Evolutionary conservation across 2,797 vertebrate genomes (phyloP), one percentile per base, ranked within the genome.

Genomic region (Sparidentex hasta): DNA sequence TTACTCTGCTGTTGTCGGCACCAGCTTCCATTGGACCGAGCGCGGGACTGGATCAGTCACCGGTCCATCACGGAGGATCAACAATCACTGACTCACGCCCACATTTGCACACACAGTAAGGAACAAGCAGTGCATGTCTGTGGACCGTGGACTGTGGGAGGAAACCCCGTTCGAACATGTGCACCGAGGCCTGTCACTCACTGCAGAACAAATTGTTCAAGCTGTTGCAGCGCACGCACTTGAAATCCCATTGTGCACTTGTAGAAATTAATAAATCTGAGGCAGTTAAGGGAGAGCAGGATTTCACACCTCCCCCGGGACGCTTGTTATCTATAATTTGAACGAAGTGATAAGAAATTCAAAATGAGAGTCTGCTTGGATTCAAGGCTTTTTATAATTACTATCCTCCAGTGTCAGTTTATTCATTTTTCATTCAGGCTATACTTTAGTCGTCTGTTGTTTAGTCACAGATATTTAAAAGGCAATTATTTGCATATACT

Each of bases 121-220:
- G 63, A 3, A 20, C 38, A 38, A 71, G 55, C 57, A n/a, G n/a
- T 8, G 20, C 55, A 27, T 43, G 72, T 73, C 68, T 79, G 33
- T 29, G 72, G 27, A 46, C 75, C 14, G 79, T 86, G 80, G 27
- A 46, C 75, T 17, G 79, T 86, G 80, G 83, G 76, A 79, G 82
- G 83, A 80, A 83, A 65, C 68, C 71, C 63, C 69, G 80, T 61
- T 64, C 0, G 0, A 76, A 75, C 65, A 76, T 51, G 73, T 76
- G 50, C 56, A 18, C 69, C 12, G 44, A 47, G 65, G n/a, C 5
- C 59, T 41, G 66, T 61, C 78, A 47, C 43, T 85, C 33, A 71
- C 0, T 4, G 50, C 50, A 3, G 65, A 61, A 67, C 25, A 46
- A 70, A 56, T 9, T 1, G 3, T 56, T 77, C 66, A 74, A 64